phyloP scores from a whole-genome alignment of 2,113 vertebrate species.

The Antechinus flavipes region DNA sequence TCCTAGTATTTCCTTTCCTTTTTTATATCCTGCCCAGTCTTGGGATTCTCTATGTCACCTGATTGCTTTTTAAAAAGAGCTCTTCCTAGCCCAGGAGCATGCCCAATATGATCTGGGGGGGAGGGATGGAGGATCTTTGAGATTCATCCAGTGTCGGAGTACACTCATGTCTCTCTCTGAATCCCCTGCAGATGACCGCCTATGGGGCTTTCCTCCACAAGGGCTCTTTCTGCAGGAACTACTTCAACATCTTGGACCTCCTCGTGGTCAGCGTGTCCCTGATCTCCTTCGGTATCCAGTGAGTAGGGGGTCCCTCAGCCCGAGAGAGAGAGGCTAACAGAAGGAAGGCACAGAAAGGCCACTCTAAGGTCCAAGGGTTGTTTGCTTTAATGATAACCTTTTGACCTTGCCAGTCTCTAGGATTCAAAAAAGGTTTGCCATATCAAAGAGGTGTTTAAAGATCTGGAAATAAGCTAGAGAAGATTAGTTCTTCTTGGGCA shows the following conservation, averaged over 20 bases:
- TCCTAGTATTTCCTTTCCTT: not conserved
- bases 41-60: not conserved
- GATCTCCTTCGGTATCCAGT: slow-evolving; percentile 99
- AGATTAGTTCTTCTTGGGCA: not conserved
- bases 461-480: not conserved
- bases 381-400: not conserved
- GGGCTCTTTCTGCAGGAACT: slow-evolving; percentile 99
- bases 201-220: slow-evolving; percentile 99
- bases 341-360: not conserved
- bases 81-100: not conserved
- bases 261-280: slow-evolving; percentile 99
- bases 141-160: slow-evolving; percentile 64
- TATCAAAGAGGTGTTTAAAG: not conserved
- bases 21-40: not conserved
- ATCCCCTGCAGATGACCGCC: slow-evolving; percentile 93
- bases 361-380: not conserved
- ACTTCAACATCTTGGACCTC: slow-evolving; percentile 99
- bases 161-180: slow-evolving; percentile 66
- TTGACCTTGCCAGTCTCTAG: not conserved
- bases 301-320: slow-evolving; percentile 83
- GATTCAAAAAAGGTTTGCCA: not conserved
- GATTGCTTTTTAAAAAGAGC: not conserved
- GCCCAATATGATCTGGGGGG: not conserved
- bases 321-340: not conserved
- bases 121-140: slow-evolving; percentile 31